Percentiles rank a stretch among this genome's conserved stretches.
Evolutionary conservation across 2,888 invertebrate species (phyloP).

Genomic region (Ellobium chinense): DNA sequence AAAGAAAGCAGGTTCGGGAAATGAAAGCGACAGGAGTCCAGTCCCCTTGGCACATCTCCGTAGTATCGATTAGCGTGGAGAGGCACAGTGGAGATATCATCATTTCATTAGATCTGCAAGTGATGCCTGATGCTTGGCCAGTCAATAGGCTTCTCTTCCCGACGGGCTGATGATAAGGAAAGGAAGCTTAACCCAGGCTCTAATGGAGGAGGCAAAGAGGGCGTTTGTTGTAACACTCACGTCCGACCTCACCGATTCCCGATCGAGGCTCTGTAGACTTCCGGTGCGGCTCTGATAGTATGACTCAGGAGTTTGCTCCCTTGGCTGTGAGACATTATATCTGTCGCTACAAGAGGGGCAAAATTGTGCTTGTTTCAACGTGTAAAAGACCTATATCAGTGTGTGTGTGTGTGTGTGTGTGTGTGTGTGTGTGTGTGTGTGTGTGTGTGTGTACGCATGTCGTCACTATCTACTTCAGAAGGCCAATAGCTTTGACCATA

Average conservation of each 20-base stretch:
- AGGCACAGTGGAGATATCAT: slow-evolving; percentile 19
- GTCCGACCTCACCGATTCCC: neutral
- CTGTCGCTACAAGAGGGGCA: neutral
- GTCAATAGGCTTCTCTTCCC: neutral
- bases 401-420: slow-evolving; percentile 8
- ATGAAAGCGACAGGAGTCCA: slow-evolving; percentile 12
- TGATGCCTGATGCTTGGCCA: slow-evolving; percentile 7
- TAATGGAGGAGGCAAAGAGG: neutral
- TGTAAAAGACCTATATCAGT: neutral
- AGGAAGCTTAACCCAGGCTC: neutral
- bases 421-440: slow-evolving; percentile 16
- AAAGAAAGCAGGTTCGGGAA: neutral
- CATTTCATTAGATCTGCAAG: slow-evolving; percentile 33
- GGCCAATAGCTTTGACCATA: too few relatives aligned
- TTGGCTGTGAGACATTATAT: too few relatives aligned
- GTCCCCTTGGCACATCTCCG: neutral
- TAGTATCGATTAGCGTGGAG: slow-evolving; percentile 3
- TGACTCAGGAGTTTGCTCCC: too few relatives aligned
- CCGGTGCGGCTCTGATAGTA: too few relatives aligned
- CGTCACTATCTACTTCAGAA: too few relatives aligned
- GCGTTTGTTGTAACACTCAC: neutral
- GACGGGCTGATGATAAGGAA: neutral
- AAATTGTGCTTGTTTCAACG: neutral
- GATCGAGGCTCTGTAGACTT: too few relatives aligned
- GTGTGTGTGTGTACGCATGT: slow-evolving; percentile 10